These are phyloP conservation scores for Xanthostigma xanthostigma DNA, from an alignment of 2,888 invertebrate species.

Conservation along the genomic window DNA sequence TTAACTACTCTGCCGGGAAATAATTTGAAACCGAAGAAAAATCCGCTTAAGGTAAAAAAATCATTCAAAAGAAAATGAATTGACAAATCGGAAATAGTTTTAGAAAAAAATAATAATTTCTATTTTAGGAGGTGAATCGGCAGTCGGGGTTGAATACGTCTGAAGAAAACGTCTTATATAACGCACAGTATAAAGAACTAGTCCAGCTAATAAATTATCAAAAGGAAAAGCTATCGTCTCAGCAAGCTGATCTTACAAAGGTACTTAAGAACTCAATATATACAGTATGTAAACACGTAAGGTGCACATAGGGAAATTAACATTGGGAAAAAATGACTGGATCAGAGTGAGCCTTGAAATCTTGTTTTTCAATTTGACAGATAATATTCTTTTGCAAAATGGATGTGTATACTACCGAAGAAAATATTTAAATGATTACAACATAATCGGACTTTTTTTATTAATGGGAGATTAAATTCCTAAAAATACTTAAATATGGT, in stretches of 20 bases:
- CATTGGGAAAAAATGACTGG: too few relatives aligned
- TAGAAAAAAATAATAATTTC: not conserved
- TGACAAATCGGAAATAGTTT: slow-evolving; percentile 1
- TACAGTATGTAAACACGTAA: too few relatives aligned
- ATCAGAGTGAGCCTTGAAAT: too few relatives aligned
- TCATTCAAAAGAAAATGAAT: slow-evolving; percentile 1
- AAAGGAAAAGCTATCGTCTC: slow-evolving; percentile 74
- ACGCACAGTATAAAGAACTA: slow-evolving; percentile 66
- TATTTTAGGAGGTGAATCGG: slow-evolving; percentile 17
- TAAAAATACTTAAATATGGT: too few relatives aligned
- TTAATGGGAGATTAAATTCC: too few relatives aligned
- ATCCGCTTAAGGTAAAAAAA: slow-evolving; percentile 22
- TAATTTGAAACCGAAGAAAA: slow-evolving; percentile 28
- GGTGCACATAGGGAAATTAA: too few relatives aligned
- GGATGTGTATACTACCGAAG: too few relatives aligned
- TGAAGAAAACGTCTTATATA: slow-evolving; percentile 53
- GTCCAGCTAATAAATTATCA: slow-evolving; percentile 82
- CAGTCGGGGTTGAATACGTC: slow-evolving; percentile 17
- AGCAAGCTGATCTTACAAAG: slow-evolving; percentile 83
- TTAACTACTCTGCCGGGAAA: slow-evolving; percentile 26
- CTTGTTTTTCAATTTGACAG: too few relatives aligned
- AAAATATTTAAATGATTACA: too few relatives aligned
- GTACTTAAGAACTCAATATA: slow-evolving; percentile 30
- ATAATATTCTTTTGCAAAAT: too few relatives aligned
- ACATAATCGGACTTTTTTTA: too few relatives aligned